Conservation (phyloP, 1,140 invertebrate genomes). For the Probaryconus sp. region DNA sequence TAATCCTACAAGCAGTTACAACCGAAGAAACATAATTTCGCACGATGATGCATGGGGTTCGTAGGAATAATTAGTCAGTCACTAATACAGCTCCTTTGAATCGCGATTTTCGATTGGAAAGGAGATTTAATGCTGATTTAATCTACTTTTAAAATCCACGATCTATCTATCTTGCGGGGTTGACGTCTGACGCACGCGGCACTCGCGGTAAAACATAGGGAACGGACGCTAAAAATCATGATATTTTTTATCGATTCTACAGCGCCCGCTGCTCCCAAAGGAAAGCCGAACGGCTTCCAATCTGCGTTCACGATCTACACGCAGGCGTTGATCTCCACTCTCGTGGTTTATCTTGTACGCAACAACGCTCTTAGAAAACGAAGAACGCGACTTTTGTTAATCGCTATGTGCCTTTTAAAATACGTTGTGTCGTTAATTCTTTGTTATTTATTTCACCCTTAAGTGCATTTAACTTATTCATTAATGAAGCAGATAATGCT, state of each 20-base stretch:
- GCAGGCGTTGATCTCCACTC: slow-evolving; percentile 51
- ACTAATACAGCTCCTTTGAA: neutral
- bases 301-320: slow-evolving; percentile 49
- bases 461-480: slow-evolving; percentile 26
- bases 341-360: slow-evolving; percentile 43
- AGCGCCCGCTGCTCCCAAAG: slow-evolving; percentile 35
- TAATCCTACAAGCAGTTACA: no score
- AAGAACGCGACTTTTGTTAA: slow-evolving; percentile 22
- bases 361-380: slow-evolving; percentile 44
- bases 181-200: slow-evolving; percentile 36
- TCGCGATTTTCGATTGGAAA: slow-evolving; percentile 1
- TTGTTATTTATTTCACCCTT: slow-evolving; percentile 14
- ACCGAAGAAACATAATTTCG: no score
- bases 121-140: slow-evolving; percentile 34
- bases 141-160: slow-evolving; percentile 33
- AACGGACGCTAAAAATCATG: slow-evolving; percentile 27
- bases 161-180: slow-evolving; percentile 24
- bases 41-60: no score
- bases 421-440: slow-evolving; percentile 4
- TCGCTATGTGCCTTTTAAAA: slow-evolving; percentile 21
- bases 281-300: slow-evolving; percentile 50
- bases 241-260: slow-evolving; percentile 33
- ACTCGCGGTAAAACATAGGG: slow-evolving; percentile 28
- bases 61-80: slow-evolving; percentile 39
- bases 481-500: slow-evolving; percentile 8